Conservation (phyloP, 37 sponge, comb jelly and placozoan genomes). For the Cladorhizidae sp. region DNA sequence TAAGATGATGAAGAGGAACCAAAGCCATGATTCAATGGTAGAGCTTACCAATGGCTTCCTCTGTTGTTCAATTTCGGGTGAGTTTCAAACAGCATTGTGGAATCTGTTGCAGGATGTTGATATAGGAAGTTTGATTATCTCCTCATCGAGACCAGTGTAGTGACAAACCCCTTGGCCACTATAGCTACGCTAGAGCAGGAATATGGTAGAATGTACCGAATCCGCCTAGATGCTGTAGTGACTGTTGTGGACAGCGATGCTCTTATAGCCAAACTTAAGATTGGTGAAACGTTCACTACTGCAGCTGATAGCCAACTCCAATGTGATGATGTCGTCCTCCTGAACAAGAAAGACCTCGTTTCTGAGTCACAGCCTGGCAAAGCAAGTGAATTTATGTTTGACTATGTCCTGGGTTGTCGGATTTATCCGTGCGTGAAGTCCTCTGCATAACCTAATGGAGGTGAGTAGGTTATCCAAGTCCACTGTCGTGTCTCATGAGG, state of each 20-base stretch:
- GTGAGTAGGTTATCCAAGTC: constrained; percentile 38
- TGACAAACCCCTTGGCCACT: constrained; percentile 73
- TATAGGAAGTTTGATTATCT: constrained; percentile 82
- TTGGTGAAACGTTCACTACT: constrained; percentile 5
- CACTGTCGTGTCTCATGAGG: constrained; percentile 63
- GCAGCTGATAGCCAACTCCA: constrained; percentile 68
- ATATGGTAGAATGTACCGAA: constrained; percentile 76
- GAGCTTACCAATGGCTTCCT: constrained; percentile 80
- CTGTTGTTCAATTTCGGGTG: constrained; percentile 63
- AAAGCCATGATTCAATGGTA: constrained; percentile 41
- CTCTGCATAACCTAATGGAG: constrained; percentile 70
- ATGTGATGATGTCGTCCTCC: constrained; percentile 75
- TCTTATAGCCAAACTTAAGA: constrained; percentile 28
- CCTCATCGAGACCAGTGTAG: constrained; percentile 82
- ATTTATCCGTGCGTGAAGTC: constrained; percentile 42
- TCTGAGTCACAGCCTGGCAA: constrained; percentile 35
- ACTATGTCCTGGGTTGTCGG: constrained; percentile 47
- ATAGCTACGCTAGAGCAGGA: constrained; percentile 79
- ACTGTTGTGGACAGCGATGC: constrained; percentile 78
- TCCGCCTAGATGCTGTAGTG: constrained; percentile 70
- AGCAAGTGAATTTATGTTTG: constrained; percentile 39
- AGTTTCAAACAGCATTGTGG: constrained; percentile 68
- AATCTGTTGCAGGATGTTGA: constrained; percentile 72
- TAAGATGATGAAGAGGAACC: constrained; percentile 53
- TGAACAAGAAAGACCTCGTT: constrained; percentile 74